Conservation (phyloP, 2,888 invertebrate genomes). For the Lacanobia wlatinum region DNA sequence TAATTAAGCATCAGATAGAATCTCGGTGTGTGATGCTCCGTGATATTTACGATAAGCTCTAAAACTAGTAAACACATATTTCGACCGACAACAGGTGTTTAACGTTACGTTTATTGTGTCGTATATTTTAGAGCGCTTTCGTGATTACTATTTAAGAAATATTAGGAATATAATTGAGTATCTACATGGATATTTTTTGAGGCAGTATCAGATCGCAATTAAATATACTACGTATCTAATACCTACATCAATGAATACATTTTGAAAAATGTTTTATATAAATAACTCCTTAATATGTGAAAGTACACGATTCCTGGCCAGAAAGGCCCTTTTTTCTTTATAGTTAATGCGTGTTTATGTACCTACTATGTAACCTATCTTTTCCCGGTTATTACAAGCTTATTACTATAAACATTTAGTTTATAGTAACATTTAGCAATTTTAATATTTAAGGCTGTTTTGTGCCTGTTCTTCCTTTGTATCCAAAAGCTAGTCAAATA, state of each 20-base stretch:
- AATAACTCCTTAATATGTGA: too few relatives aligned
- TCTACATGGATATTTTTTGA: constrained; percentile 53
- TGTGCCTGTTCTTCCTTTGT: not conserved
- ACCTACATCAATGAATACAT: too few relatives aligned
- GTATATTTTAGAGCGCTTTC: constrained; percentile 16
- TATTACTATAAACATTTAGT: too few relatives aligned
- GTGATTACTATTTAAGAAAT: not conserved
- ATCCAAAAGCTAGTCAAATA: not conserved
- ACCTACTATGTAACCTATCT: too few relatives aligned
- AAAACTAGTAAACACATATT: constrained; percentile 69
- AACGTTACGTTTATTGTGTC: constrained; percentile 31
- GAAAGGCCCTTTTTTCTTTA: too few relatives aligned
- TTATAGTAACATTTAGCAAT: too few relatives aligned
- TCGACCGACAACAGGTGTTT: constrained; percentile 68
- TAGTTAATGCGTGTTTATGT: too few relatives aligned
- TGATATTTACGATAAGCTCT: constrained; percentile 65
- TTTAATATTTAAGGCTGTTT: too few relatives aligned
- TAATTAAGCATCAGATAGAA: constrained; percentile 87
- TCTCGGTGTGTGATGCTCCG: constrained; percentile 74
- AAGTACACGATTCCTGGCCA: too few relatives aligned
- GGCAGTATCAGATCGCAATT: constrained; percentile 36
- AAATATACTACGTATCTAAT: too few relatives aligned
- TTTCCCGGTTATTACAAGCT: too few relatives aligned
- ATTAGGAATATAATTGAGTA: constrained; percentile 1
- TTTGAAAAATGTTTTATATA: too few relatives aligned